These are phyloP conservation scores for Temnothorax rugatulus DNA, from an alignment of 2,888 invertebrate species.

Conservation along the genomic window DNA sequence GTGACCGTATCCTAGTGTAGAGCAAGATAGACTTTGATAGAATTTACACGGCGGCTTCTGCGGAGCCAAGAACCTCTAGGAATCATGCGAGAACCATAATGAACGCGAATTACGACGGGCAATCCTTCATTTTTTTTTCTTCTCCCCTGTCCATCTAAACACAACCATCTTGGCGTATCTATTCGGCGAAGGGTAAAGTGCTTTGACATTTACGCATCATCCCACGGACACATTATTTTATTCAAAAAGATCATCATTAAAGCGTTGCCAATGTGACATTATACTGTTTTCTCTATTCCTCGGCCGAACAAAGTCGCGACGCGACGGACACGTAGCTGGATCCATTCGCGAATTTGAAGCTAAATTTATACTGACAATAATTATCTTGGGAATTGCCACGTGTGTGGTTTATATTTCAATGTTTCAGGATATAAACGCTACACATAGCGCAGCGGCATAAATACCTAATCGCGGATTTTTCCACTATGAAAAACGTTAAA, in stretches of 20 bases:
- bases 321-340: not conserved
- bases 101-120: conserved; percentile 72
- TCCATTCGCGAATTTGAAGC: conserved; percentile 51
- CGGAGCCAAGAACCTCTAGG: conserved; percentile 68
- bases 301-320: conserved; percentile 32
- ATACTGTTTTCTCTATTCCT: conserved; percentile 26
- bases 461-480: not conserved
- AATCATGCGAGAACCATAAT: conserved; percentile 61
- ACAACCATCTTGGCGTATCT: conserved; percentile 53
- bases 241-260: conserved; percentile 64
- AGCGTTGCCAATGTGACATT: conserved; percentile 32
- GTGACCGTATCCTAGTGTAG: conserved; percentile 72
- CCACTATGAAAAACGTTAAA: not conserved
- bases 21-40: conserved; percentile 80
- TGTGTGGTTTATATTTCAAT: conserved; percentile 10
- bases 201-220: conserved; percentile 19
- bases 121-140: conserved; percentile 68
- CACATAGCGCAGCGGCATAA: not conserved
- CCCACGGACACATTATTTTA: conserved; percentile 56
- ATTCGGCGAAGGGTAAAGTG: conserved; percentile 49
- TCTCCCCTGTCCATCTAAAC: conserved; percentile 47
- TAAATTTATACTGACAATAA: conserved; percentile 61
- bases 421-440: not conserved
- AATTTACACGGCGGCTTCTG: conserved; percentile 77
- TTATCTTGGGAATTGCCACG: conserved; percentile 61